Evolutionary conservation across 2,797 vertebrate genomes (phyloP).

Genomic region (Mormyrops attenuatus): DNA sequence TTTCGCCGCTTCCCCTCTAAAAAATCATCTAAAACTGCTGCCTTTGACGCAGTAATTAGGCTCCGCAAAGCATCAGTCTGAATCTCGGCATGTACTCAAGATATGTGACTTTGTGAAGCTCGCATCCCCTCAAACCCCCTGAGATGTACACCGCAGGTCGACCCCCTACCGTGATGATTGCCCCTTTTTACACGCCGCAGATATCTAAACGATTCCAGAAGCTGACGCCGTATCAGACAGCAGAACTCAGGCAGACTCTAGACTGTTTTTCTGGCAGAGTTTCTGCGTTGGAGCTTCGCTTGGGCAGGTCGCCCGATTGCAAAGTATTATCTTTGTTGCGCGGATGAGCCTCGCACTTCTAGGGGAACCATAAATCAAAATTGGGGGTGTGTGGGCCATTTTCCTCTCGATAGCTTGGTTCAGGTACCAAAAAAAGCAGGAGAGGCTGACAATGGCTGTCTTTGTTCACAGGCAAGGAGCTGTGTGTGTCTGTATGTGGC

Average conservation of each 20-base stretch:
- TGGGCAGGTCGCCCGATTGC: neutral
- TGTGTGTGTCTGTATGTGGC: neutral
- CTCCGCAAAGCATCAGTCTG: neutral
- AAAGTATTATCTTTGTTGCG: neutral
- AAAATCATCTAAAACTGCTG: neutral
- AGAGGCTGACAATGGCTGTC: constrained; percentile 3
- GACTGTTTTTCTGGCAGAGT: neutral
- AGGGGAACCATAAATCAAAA: neutral
- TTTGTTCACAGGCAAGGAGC: constrained; percentile 1
- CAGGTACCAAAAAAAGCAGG: neutral
- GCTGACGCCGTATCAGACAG: too few relatives aligned
- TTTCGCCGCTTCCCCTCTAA: neutral
- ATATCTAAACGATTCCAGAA: neutral
- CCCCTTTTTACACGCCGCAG: neutral
- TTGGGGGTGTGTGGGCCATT: neutral
- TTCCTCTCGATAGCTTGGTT: neutral
- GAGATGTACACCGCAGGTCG: neutral
- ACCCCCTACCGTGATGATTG: neutral
- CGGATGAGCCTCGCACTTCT: neutral
- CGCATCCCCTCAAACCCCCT: neutral
- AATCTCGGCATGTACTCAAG: neutral
- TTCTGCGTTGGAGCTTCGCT: neutral
- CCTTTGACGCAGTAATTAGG: neutral
- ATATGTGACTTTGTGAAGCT: neutral
- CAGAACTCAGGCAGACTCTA: neutral